Percentiles rank a stretch among this genome's conserved stretches.
Evolutionary conservation across 2,888 invertebrate genomes (phyloP).

Genomic region (Nudaria mundana): DNA sequence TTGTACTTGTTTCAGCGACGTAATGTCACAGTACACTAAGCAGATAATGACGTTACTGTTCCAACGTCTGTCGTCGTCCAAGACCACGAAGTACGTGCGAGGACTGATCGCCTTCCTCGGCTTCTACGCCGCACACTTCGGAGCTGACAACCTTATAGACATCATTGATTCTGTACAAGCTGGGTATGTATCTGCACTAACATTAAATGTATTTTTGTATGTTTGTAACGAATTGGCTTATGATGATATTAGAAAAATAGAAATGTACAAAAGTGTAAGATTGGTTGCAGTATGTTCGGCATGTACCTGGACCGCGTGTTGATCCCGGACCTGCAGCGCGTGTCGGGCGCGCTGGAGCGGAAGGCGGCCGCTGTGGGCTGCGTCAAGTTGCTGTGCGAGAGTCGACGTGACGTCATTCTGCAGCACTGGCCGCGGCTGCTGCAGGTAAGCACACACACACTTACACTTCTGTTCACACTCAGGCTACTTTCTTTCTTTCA

Average conservation of each 20-base stretch:
- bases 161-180: constrained; percentile 93
- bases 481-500: no score
- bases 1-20: constrained; percentile 73
- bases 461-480: constrained; percentile 81
- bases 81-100: constrained; percentile 97
- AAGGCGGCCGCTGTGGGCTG: constrained; percentile 96
- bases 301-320: constrained; percentile 97
- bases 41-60: constrained; percentile 96
- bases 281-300: constrained; percentile 91
- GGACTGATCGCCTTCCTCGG: constrained; percentile 95
- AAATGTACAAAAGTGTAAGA: no score
- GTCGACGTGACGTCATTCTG: constrained; percentile 80
- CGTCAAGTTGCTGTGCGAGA: constrained; percentile 91
- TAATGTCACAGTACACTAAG: constrained; percentile 88
- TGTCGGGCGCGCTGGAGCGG: constrained; percentile 90
- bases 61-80: constrained; percentile 94
- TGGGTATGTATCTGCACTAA: no score
- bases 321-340: constrained; percentile 92
- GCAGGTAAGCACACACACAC: constrained; percentile 41
- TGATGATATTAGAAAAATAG: no score
- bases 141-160: constrained; percentile 87
- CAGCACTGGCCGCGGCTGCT: constrained; percentile 72
- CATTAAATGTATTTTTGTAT: no score
- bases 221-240: no score
- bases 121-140: constrained; percentile 91